Evolutionary conservation across 2,888 invertebrate genomes (phyloP).

Genomic region (Leptinotarsa haldemani): DNA sequence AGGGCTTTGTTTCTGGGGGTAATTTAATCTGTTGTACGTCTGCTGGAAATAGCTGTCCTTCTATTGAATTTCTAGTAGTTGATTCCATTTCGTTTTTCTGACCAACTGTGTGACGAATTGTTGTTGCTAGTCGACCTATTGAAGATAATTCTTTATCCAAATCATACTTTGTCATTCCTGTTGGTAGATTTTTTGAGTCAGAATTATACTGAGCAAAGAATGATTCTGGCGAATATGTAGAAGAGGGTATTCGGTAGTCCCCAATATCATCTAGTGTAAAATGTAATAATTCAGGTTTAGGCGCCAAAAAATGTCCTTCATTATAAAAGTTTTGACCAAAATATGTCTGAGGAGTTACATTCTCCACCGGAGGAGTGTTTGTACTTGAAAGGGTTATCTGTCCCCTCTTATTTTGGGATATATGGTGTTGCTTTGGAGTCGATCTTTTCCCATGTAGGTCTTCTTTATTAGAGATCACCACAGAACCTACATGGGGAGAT

Average conservation of each 20-base stretch:
- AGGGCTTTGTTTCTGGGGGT: slow-evolving; percentile 8
- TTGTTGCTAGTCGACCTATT: neutral
- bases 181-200: neutral
- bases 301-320: slow-evolving; percentile 15
- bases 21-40: slow-evolving; percentile 19
- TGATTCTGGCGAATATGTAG: slow-evolving; percentile 24
- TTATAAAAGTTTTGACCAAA: slow-evolving; percentile 32
- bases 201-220: slow-evolving; percentile 5
- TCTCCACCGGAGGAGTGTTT: slow-evolving; percentile 24
- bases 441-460: slow-evolving; percentile 45
- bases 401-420: slow-evolving; percentile 25
- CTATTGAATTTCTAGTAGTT: slow-evolving; percentile 19
- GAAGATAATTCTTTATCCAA: slow-evolving; percentile 1
- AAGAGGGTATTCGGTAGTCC: slow-evolving; percentile 17
- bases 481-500: slow-evolving; percentile 87
- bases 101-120: slow-evolving; percentile 21
- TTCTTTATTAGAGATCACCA: slow-evolving; percentile 71
- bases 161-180: neutral
- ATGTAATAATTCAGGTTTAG: slow-evolving; percentile 35
- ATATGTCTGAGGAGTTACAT: slow-evolving; percentile 32
- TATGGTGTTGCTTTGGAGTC: slow-evolving; percentile 33
- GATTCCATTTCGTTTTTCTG: slow-evolving; percentile 24
- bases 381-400: slow-evolving; percentile 7
- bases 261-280: slow-evolving; percentile 32
- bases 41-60: slow-evolving; percentile 15